Evolutionary conservation across 2,797 vertebrate species (phyloP), one percentile per base, ranked within the genome.

Genomic region (Lycodopsis pacificus): DNA sequence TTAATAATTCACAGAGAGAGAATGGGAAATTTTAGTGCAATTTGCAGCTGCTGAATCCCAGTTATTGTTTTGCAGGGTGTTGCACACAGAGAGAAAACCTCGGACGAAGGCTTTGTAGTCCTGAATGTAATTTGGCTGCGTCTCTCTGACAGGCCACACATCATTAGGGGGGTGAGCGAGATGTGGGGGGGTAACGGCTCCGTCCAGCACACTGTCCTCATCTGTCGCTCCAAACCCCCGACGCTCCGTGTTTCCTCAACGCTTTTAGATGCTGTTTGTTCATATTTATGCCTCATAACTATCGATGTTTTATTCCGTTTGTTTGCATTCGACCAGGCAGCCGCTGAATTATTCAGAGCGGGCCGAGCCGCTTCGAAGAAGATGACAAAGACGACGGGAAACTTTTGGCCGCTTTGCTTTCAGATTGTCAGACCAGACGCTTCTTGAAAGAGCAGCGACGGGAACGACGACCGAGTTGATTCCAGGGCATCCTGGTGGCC

Each of bases 1-100:
- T 94, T 93, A 92, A 93, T 93, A 92, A 93, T 94, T 93, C 88
- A 93, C 91, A 87, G 88, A 89, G 80, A 86, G 86, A 89, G 88
- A 92, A 87, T 87, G 83, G 87, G 76, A 91, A 83, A 92, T 91
- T 91, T 91, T 86, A 90, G 88, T 92, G 91, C 91, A 92, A 93
- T 94, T 93, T 93, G 92, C 92, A 91, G 92, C 92, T 85, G 92
- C 90, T 90, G 90, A 87, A 90, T 89, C 89, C 82, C 86, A 85
- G 89, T 93, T 90, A 92, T 93, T 92, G 92, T 92, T 92, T 90
- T 88, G 84, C 76, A 59, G 83, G 59, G 76, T 83, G 82, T 78
- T 81, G 86, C 86, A 61, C 54, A 86, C 82, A 87, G 38, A 89
- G 81, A 82, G 81, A 78, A 78, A 84, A 77, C 64, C 73, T 88